These are phyloP conservation scores for Semotilus atromaculatus DNA, from an alignment of 2,797 vertebrate genomes.

Conservation along the genomic window DNA sequence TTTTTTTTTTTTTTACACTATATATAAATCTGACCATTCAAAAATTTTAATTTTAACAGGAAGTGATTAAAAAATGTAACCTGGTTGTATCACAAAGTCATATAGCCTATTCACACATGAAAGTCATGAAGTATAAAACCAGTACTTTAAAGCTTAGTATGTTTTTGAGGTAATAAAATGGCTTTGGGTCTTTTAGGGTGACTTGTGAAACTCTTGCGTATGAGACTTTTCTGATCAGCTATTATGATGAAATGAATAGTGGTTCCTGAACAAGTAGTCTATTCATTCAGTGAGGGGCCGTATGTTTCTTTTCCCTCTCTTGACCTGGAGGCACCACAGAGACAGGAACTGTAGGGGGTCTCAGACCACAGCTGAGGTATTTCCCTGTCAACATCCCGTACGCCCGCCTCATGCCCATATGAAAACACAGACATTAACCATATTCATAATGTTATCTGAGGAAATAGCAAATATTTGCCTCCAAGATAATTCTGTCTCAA, in stretches of 20 bases:
- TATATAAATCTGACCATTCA: not conserved
- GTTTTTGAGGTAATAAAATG: not conserved
- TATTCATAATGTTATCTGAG: not conserved
- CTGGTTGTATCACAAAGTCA: not conserved
- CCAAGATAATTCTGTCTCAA: not conserved
- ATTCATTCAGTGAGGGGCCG: constrained; percentile 7
- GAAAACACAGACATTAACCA: constrained; percentile 5
- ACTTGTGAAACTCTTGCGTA: not conserved
- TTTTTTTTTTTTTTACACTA: not conserved
- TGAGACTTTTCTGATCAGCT: not conserved
- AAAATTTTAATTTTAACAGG: not conserved
- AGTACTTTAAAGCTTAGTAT: not conserved
- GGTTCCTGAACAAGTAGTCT: constrained; percentile 29
- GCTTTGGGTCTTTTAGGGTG: not conserved
- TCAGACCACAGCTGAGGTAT: constrained; percentile 32
- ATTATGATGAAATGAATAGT: not conserved
- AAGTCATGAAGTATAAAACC: not conserved
- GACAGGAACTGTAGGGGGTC: constrained; percentile 28
- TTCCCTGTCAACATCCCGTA: constrained; percentile 29
- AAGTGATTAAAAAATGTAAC: not conserved
- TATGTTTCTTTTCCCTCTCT: constrained; percentile 32
- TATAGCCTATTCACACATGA: not conserved
- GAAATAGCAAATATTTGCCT: not conserved
- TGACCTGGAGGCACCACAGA: constrained; percentile 12
- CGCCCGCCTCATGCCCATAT: not conserved